Conservation (phyloP, 2,888 invertebrate species). For the Cyrtodaria siliqua region DNA sequence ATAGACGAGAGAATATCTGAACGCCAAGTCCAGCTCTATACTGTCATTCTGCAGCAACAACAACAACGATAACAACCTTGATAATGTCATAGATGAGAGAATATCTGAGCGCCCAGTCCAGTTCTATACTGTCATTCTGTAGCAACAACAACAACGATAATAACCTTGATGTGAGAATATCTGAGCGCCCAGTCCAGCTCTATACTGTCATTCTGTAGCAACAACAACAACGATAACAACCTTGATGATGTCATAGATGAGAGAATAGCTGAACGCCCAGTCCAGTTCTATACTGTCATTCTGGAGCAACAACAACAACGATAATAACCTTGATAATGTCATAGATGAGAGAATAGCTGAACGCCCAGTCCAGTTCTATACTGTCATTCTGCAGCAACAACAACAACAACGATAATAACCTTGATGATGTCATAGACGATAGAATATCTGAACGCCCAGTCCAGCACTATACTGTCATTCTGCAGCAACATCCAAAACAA, state of each 20-base stretch:
- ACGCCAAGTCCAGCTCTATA: no score
- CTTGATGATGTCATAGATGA: slow-evolving; percentile 99
- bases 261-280: slow-evolving; percentile 97
- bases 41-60: no score
- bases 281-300: slow-evolving; percentile 99
- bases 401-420: not conserved
- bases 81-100: slow-evolving; percentile 87
- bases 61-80: no score
- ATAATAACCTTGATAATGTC: no score
- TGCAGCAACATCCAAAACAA: slow-evolving; percentile 88
- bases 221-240: slow-evolving; percentile 86
- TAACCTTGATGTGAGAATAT: no score
- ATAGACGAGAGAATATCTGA: no score
- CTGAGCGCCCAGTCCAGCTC: no score
- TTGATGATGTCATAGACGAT: slow-evolving; percentile 68
- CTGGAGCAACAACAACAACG: slow-evolving; percentile 87
- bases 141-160: slow-evolving; percentile 83
- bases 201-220: no score
- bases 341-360: no score
- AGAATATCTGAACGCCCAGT: slow-evolving; percentile 98
- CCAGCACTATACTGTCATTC: slow-evolving; percentile 98
- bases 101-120: slow-evolving; percentile 98
- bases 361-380: no score
- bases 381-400: slow-evolving; percentile 86
- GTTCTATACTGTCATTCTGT: slow-evolving; percentile 98